Evolutionary conservation across 2,113 vertebrate genomes (phyloP).

Genomic region (Pangasianodon hypophthalmus): DNA sequence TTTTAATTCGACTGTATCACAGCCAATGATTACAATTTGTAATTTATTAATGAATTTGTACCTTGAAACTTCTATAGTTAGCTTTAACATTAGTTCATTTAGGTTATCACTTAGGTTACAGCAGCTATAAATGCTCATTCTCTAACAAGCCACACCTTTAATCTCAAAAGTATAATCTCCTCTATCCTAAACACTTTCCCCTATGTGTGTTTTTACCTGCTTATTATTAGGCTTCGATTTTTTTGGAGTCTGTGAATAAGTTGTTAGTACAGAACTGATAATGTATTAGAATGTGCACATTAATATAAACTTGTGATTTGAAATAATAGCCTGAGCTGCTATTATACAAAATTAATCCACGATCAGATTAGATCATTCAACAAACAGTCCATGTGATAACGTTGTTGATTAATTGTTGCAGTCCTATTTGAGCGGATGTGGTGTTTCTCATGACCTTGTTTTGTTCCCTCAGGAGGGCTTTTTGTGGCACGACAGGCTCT

Average conservation of each 20-base stretch:
- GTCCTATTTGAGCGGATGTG: not conserved
- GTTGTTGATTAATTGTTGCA: not conserved
- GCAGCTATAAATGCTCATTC: not conserved
- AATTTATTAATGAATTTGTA: not conserved
- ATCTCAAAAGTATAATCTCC: too few species aligned
- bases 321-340: not conserved
- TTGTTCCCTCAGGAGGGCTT: slow-evolving; percentile 75
- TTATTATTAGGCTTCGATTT: not conserved
- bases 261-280: not conserved
- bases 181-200: not conserved
- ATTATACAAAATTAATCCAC: not conserved
- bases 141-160: not conserved
- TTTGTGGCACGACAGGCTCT: slow-evolving; percentile 90
- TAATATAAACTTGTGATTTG: not conserved
- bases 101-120: not conserved
- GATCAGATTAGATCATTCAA: too few species aligned
- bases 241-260: not conserved
- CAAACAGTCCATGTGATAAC: not conserved
- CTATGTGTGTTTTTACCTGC: not conserved
- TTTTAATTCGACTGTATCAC: not conserved
- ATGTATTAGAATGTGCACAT: too few species aligned
- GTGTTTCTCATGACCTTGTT: not conserved
- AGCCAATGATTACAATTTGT: not conserved
- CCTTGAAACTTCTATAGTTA: not conserved
- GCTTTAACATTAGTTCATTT: not conserved